Percentiles rank a stretch among this genome's conserved stretches.
Conservation (phyloP, 2,888 invertebrate species). For the Mechanitis mazaeus region DNA sequence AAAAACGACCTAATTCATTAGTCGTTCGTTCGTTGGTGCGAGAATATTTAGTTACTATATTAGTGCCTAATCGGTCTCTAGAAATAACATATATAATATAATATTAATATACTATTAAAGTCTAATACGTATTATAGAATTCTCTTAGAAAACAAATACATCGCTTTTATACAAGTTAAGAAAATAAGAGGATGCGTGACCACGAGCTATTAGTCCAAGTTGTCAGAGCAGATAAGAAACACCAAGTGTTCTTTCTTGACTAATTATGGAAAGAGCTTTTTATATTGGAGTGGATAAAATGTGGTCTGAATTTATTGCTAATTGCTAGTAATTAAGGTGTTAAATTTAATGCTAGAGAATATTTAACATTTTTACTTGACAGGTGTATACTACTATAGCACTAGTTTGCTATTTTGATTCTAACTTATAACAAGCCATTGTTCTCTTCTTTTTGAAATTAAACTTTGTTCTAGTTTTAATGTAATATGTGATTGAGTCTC, state of each 20-base stretch:
- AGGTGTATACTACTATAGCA: neutral
- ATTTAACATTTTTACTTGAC: neutral
- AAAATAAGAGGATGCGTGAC: conserved; percentile 1
- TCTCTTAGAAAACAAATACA: neutral
- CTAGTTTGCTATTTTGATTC: neutral
- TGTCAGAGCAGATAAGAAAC: conserved; percentile 5
- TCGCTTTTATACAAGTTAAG: neutral
- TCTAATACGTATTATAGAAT: neutral
- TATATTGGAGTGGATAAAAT: neutral
- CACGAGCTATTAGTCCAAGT: conserved; percentile 1
- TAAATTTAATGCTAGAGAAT: neutral
- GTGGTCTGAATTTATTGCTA: neutral
- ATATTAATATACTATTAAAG: neutral
- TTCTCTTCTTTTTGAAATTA: neutral
- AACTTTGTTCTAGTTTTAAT: conserved; percentile 3
- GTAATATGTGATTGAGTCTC: neutral
- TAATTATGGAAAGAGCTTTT: conserved; percentile 1
- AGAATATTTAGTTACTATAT: too few relatives aligned
- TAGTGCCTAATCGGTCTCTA: too few relatives aligned
- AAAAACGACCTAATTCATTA: too few relatives aligned
- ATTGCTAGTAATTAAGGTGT: neutral
- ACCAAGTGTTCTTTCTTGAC: conserved; percentile 1
- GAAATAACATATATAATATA: too few relatives aligned
- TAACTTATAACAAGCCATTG: neutral
- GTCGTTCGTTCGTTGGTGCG: too few relatives aligned